A percentile compares a stretch with the other conserved stretches of the same genome.
Evolutionary conservation across 2,797 vertebrate species (phyloP).

Genomic region (Coilia nasus): DNA sequence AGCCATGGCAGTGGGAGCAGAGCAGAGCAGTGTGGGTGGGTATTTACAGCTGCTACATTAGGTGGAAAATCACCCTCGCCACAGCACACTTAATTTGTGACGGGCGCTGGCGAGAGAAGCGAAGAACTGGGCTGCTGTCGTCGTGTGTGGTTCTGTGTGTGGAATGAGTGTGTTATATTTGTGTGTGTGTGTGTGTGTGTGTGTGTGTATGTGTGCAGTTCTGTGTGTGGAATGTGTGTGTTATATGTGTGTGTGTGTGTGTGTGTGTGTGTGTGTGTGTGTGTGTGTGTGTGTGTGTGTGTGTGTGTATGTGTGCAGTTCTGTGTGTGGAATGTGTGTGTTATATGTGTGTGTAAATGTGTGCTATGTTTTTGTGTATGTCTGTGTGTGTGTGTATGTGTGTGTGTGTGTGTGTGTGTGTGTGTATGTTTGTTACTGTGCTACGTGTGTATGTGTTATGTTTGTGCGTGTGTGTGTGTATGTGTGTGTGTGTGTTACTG

Average conservation of each 20-base stretch:
- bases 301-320: too few species aligned
- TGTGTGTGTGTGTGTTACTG: background rate
- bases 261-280: background rate
- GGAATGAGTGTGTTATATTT: too few species aligned
- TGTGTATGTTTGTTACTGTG: background rate
- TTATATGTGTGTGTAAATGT: background rate
- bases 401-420: background rate
- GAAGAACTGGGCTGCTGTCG: background rate
- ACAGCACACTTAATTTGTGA: background rate
- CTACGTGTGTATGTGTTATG: background rate
- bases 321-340: background rate
- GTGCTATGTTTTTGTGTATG: background rate
- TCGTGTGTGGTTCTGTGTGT: too few species aligned
- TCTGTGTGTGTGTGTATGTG: background rate
- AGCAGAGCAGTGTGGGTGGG: background rate
- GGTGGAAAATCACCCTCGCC: slow-evolving; percentile 13
- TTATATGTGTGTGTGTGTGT: background rate
- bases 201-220: too few species aligned
- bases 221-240: background rate
- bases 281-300: background rate
- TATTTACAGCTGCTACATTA: slow-evolving; percentile 17
- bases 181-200: background rate
- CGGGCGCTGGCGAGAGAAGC: background rate
- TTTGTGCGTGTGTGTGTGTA: background rate
- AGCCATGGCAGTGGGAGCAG: too few species aligned